phyloP scores from a whole-genome alignment of 2,113 vertebrate species.

The Motacilla alba region DNA sequence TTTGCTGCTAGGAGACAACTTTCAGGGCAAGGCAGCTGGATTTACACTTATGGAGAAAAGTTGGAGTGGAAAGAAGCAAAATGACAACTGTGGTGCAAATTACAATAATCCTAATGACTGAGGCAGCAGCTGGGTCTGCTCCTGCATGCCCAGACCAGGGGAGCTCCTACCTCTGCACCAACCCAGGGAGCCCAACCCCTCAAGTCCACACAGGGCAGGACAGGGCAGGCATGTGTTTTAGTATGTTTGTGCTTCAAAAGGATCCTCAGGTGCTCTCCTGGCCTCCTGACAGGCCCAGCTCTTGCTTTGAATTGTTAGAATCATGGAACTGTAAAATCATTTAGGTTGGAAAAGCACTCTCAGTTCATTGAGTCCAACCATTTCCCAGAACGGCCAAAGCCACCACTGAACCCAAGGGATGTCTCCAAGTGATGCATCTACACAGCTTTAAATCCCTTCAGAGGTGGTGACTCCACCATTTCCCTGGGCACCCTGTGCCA shows the following conservation, averaged over 20 bases:
- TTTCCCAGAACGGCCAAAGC: background rate
- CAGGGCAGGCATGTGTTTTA: background rate
- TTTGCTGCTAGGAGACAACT: conserved; percentile 38
- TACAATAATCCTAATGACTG: background rate
- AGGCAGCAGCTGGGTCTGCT: background rate
- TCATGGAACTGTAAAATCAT: background rate
- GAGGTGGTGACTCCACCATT: background rate
- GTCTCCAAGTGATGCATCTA: background rate
- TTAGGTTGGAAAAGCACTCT: background rate
- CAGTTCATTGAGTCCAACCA: background rate
- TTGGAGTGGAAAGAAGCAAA: background rate
- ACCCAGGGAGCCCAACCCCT: background rate
- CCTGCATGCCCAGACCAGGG: background rate
- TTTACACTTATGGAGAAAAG: background rate
- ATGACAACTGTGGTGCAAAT: background rate
- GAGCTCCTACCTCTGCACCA: background rate
- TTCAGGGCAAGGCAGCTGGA: background rate
- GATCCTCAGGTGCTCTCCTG: background rate
- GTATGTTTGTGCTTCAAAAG: background rate
- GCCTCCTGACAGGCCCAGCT: background rate
- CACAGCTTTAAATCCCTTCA: background rate
- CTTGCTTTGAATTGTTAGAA: background rate
- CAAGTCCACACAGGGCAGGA: background rate
- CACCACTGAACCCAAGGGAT: background rate
- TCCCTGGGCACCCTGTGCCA: background rate